A percentile compares a stretch with the other conserved stretches of the same genome.
Evolutionary conservation across 64 coral and sea anemone genomes (phyloP).

Genomic region (Actinia tenebrosa): DNA sequence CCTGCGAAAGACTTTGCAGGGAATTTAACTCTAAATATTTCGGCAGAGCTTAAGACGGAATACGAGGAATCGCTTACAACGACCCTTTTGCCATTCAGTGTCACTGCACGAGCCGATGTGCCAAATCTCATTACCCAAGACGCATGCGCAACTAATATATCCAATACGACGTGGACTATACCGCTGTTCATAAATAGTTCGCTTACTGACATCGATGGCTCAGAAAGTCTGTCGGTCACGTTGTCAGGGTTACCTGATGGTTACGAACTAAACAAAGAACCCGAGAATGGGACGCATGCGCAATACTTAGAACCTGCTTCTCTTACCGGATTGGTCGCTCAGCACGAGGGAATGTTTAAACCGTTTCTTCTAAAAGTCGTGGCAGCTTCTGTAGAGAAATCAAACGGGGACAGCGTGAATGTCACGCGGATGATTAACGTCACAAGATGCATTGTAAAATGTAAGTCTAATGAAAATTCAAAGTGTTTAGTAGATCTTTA

Average conservation of each 20-base stretch:
- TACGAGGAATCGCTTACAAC: neutral
- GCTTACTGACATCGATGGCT: conserved; percentile 27
- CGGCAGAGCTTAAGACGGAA: neutral
- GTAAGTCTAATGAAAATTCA: neutral
- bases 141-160: conserved; percentile 9
- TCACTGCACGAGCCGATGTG: conserved; percentile 31
- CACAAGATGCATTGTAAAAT: conserved; percentile 10
- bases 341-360: conserved; percentile 4
- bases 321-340: conserved; percentile 1
- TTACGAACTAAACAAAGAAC: conserved; percentile 13
- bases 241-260: conserved; percentile 29
- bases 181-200: conserved; percentile 17
- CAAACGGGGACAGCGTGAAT: conserved; percentile 33
- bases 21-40: conserved; percentile 5
- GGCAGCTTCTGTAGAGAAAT: conserved; percentile 27
- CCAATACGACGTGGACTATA: conserved; percentile 24
- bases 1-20: conserved; percentile 36
- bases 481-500: too few species aligned
- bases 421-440: conserved; percentile 14
- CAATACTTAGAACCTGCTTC: neutral
- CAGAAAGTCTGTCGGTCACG: conserved; percentile 24
- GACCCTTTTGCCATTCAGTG: conserved; percentile 18
- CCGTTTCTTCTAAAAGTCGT: conserved; percentile 37
- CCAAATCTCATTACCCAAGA: conserved; percentile 21
- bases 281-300: neutral